A percentile compares a stretch with the other conserved stretches of the same genome.
phyloP scores from a whole-genome alignment of 64 coral and sea anemone genomes.

The Montipora capricornis region DNA sequence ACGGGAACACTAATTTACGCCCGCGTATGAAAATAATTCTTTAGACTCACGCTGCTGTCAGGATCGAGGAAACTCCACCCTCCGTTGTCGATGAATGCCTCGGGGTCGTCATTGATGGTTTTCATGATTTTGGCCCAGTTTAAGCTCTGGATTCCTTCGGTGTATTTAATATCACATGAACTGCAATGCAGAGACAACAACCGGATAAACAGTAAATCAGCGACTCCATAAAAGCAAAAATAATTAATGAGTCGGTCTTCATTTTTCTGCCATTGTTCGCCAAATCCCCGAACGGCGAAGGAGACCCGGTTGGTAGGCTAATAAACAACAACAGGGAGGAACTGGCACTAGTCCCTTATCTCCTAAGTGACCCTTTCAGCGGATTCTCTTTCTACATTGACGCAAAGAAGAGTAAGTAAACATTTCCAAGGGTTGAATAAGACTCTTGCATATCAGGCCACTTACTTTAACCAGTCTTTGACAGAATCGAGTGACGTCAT shows the following conservation, averaged over 20 bases:
- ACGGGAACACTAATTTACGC: no score
- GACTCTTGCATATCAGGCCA: background rate
- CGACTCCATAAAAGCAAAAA: background rate
- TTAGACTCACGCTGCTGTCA: slow-evolving; percentile 80
- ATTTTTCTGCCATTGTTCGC: no score
- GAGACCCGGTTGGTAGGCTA: no score
- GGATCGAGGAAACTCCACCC: slow-evolving; percentile 99
- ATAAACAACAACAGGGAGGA: no score
- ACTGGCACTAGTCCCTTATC: no score
- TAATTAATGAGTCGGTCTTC: no score
- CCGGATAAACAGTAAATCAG: background rate
- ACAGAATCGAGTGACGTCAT: slow-evolving; percentile 99
- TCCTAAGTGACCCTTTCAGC: no score
- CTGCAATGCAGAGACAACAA: slow-evolving; percentile 29
- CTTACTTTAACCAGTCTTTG: slow-evolving; percentile 99
- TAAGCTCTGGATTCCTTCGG: slow-evolving; percentile 97
- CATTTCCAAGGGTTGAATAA: no score
- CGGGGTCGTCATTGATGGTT: slow-evolving; percentile 96
- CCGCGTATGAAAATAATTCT: no score
- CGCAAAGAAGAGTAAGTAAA: no score
- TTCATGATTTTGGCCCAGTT: slow-evolving; percentile 99
- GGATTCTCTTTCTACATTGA: no score
- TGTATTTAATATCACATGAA: slow-evolving; percentile 99
- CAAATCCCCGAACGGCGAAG: no score
- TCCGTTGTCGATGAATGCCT: slow-evolving; percentile 97